A percentile compares a stretch with the other conserved stretches of the same genome.
phyloP scores from a whole-genome alignment of 2,797 vertebrate species.

The Argya squamiceps region DNA sequence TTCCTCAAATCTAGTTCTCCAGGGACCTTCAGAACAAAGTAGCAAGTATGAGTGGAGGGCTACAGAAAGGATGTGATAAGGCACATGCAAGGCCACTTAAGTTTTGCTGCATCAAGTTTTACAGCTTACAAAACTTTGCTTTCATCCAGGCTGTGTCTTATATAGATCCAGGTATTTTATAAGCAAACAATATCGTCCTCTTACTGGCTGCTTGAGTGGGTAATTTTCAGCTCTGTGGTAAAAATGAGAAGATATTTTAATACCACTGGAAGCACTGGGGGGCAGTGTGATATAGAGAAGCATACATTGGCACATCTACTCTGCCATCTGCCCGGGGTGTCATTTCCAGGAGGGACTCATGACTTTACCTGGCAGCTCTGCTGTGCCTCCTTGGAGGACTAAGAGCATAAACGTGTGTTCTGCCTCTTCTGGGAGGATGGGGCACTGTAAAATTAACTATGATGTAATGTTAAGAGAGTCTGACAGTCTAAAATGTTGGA shows the following conservation, averaged over 20 bases:
- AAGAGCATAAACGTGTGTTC: fast-evolving
- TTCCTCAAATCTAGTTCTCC: not conserved
- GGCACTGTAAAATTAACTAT: not conserved
- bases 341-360: not conserved
- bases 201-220: not conserved
- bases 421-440: not conserved
- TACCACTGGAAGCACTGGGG: not conserved
- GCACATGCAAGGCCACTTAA: not conserved
- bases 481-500: not conserved
- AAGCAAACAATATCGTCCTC: not conserved
- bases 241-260: not conserved
- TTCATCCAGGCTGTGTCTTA: not conserved
- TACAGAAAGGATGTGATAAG: not conserved
- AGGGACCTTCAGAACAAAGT: conserved; percentile 21
- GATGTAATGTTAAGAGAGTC: not conserved
- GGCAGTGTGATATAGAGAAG: conserved; percentile 1
- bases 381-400: not conserved
- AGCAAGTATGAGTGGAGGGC: not conserved
- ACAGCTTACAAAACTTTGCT: not conserved
- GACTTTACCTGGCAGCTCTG: not conserved
- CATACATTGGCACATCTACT: fast-evolving
- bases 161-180: not conserved
- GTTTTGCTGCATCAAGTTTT: not conserved
- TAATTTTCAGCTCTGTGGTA: not conserved
- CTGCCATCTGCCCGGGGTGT: not conserved